Evolutionary conservation across 2,113 vertebrate species (phyloP), one percentile per base, ranked within the genome.

Genomic region (Falco punctatus): DNA sequence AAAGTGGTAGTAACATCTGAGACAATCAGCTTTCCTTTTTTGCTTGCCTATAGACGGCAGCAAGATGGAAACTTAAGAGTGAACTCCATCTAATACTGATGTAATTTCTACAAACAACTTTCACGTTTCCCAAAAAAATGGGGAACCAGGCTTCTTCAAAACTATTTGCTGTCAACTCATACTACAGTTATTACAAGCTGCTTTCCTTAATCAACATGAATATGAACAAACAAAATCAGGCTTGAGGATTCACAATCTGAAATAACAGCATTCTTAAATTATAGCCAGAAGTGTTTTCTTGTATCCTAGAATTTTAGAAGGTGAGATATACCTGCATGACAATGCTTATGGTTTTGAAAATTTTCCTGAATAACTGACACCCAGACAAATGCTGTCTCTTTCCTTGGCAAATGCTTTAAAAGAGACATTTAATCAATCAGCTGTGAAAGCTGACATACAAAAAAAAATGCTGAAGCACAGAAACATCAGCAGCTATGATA

Each of bases 31-130:
- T 48, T 57, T 84, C 27, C 35, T 61, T 6, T 91, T 59, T 69
- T 49, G 35, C 26, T 70, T 65, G 49, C 9, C 33, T 62, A 40
- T 0, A 54, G 33, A 38, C 0, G 0, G 52, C 2, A 2, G 30
- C 23, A 81, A 88, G 23, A 86, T 12, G 6, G n/a, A 86, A 91
- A 75, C 8, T 35, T 73, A n/a, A 74, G 5, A 85, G 65, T 33
- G 26, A 77, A 65, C 19, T 59, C n/a, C 11, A 49, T 46, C 6
- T 55, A 69, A 73, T 3, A 48, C 3, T 3, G 13, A 80, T 67
- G 62, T 79, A 52, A 69, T 11, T 33, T 84, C 51, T n/a, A 55
- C 32, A 83, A 93, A 26, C 6, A 46, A 27, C 15, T 64, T 80
- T 33, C 24, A 44, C 0, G 1, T 58, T 75, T 75, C 67, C 13